Base-by-base conservation (phyloP, 2,113 vertebrate genomes). In the Helogale parvula region DNA sequence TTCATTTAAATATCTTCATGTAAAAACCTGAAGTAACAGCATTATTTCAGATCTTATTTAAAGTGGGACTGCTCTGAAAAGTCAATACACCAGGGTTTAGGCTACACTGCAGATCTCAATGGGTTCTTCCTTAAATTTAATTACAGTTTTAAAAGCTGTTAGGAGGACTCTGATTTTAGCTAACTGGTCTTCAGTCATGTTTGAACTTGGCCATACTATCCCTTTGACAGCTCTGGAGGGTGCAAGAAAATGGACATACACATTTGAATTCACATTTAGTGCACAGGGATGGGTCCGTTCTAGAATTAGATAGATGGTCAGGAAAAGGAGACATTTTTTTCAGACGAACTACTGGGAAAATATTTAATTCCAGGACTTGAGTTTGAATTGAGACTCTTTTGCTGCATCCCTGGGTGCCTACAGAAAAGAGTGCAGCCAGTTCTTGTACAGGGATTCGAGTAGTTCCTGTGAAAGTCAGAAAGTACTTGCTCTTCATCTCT, bases 11-110 rank as follows among this genome's bases (percentile, higher is more conserved):
- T 52, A 50, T 89, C 95, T 89, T 3, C 66, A 66, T 7, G 10
- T 33, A 94, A 86, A 97, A 93, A 79, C 4, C 57, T 5, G 76
- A 47, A 57, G 94, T 8, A 60, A 4, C 66, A 97, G 38, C 71
- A 74, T 89, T 60, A 94, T 93, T 93, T 97, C 90, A 97, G 97
- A 38, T 92, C 25, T 57, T 88, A 14, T 27, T 84, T 27, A 77
- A 94, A 97, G 90, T 33, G 3, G 0, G 33, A 96, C 14, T 76
- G 76, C 16, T 88, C 57, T 76, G 23, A 88, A 88, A 66, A 93
- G 33, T 91, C 11, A 11, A 9, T 89, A 71, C 27, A 12, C 7
- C 71, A 52, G 69, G n/a, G 86, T 29, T 45, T 71, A 71, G 47
- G 15, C 45, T 93, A 17, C 16, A 47, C 0, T 65, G 33, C 72